Percentiles rank a stretch among this genome's conserved stretches.
phyloP scores from a whole-genome alignment of 2,888 invertebrate species.

The Spicauda simplicius region DNA sequence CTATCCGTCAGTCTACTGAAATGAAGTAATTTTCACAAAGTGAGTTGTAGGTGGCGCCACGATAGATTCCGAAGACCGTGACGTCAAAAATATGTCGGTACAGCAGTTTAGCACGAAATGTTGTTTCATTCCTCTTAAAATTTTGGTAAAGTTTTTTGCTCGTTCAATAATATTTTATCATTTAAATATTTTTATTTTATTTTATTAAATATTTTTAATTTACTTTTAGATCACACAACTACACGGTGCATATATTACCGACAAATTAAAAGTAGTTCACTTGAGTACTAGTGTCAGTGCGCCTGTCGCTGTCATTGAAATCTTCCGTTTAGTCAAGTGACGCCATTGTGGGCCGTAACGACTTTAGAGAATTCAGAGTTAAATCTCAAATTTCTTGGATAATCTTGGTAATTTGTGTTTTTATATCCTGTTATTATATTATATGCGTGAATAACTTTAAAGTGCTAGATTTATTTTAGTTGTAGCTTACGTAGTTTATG shows the following conservation, averaged over 20 bases:
- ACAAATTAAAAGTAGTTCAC: constrained; percentile 4
- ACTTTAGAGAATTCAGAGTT: constrained; percentile 87
- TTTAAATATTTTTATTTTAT: background rate
- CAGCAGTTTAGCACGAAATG: constrained; percentile 51
- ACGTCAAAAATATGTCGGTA: constrained; percentile 68
- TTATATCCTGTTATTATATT: constrained; percentile 61
- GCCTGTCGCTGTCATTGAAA: constrained; percentile 51
- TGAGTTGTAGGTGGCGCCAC: constrained; percentile 68
- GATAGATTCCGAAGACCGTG: constrained; percentile 50
- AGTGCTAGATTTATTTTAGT: constrained; percentile 76
- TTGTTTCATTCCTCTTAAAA: constrained; percentile 22
- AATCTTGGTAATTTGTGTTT: constrained; percentile 83
- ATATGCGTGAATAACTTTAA: constrained; percentile 74
- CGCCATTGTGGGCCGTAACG: constrained; percentile 95
- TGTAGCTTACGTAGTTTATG: constrained; percentile 66
- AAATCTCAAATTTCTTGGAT: constrained; percentile 88
- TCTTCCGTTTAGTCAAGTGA: constrained; percentile 86
- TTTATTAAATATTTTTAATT: background rate
- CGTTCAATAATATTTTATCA: background rate
- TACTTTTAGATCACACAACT: background rate
- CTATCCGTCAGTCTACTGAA: constrained; percentile 76
- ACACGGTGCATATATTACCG: background rate
- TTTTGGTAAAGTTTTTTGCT: background rate
- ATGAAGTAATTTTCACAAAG: constrained; percentile 51
- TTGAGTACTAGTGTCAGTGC: constrained; percentile 62